Conservation (phyloP, 2,888 invertebrate species). For the Calephelis perditalis region DNA sequence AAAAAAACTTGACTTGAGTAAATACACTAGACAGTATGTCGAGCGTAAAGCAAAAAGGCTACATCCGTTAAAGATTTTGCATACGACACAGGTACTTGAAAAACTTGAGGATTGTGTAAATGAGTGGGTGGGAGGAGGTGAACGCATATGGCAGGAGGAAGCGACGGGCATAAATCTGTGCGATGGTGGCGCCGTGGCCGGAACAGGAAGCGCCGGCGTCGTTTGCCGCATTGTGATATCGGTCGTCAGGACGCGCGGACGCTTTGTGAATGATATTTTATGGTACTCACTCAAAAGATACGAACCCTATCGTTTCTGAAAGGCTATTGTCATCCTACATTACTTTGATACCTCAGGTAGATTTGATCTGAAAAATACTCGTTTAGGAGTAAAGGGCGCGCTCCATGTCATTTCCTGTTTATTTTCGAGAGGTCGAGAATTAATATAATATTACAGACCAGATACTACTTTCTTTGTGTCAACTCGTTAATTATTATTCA, state of each 20-base stretch:
- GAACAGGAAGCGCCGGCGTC: conserved; percentile 74
- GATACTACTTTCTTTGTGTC: not conserved
- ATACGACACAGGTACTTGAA: conserved; percentile 65
- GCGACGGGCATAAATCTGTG: conserved; percentile 73
- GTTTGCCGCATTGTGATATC: conserved; percentile 78
- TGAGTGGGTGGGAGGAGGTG: conserved; percentile 54
- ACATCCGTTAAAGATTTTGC: conserved; percentile 46
- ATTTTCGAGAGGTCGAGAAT: not conserved
- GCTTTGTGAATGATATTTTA: conserved; percentile 69
- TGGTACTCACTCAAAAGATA: conserved; percentile 60
- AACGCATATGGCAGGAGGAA: conserved; percentile 72
- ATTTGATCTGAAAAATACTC: conserved; percentile 14
- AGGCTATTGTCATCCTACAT: conserved; percentile 65
- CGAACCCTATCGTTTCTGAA: conserved; percentile 53
- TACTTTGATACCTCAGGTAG: conserved; percentile 42
- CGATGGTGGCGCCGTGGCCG: conserved; percentile 72
- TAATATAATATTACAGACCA: too few relatives aligned
- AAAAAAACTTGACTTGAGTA: conserved; percentile 23
- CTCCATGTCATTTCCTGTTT: conserved; percentile 23
- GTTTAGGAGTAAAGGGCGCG: conserved; percentile 26
- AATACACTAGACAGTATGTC: conserved; percentile 30
- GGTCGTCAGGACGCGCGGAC: conserved; percentile 69
- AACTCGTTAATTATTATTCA: too few relatives aligned
- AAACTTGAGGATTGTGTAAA: conserved; percentile 74
- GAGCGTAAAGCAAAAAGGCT: conserved; percentile 44